Conservation (phyloP, 2,888 invertebrate species). For the Drosophila algonquin region DNA sequence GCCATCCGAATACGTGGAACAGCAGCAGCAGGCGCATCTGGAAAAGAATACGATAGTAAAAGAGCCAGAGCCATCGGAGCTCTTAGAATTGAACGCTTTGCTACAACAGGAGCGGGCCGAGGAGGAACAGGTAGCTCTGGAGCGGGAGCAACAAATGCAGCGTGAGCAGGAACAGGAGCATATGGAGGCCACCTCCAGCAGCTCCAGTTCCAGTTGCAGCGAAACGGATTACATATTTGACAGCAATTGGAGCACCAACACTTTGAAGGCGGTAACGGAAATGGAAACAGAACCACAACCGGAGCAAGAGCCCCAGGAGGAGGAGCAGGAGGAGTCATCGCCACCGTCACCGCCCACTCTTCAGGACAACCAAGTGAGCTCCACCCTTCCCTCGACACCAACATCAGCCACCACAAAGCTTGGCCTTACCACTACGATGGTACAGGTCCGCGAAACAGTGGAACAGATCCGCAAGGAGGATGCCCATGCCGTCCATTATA, state of each 20-base stretch:
- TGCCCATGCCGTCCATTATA: conserved; percentile 34
- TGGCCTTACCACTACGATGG: neutral
- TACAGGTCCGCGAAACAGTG: conserved; percentile 23
- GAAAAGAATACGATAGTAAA: conserved; percentile 10
- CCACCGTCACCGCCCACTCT: conserved; percentile 46
- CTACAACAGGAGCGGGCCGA: conserved; percentile 80
- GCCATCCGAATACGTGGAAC: conserved; percentile 1
- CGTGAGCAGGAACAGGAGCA: conserved; percentile 52
- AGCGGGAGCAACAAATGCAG: conserved; percentile 61
- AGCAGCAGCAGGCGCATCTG: conserved; percentile 43
- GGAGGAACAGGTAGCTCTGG: conserved; percentile 78
- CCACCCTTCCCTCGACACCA: conserved; percentile 60
- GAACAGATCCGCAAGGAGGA: conserved; percentile 48
- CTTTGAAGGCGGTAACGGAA: neutral
- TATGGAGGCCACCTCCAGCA: conserved; percentile 41
- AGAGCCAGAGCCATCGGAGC: conserved; percentile 50
- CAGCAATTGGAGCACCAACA: neutral
- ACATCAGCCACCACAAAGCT: neutral
- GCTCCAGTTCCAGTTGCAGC: conserved; percentile 17
- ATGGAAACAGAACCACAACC: neutral
- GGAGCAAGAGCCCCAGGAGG: neutral
- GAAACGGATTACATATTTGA: conserved; percentile 8
- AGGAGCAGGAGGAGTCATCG: neutral
- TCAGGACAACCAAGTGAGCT: conserved; percentile 69
- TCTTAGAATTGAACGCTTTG: conserved; percentile 75